These are phyloP conservation scores for Dorcus hopei DNA, from an alignment of 2,888 invertebrate genomes.

Conservation along the genomic window DNA sequence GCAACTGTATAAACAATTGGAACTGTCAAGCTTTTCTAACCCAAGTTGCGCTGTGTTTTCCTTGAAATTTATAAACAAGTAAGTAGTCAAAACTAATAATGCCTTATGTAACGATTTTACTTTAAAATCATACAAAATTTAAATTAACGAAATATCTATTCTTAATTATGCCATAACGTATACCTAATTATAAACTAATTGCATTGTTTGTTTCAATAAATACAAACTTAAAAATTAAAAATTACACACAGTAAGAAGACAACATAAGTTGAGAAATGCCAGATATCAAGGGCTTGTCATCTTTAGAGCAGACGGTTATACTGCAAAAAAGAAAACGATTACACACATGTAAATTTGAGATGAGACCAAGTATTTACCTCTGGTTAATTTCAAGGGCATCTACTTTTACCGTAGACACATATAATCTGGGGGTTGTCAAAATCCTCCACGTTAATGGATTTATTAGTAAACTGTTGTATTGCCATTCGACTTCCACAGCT, in stretches of 20 bases:
- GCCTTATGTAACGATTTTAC: too few relatives aligned
- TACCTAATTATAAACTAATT: not conserved
- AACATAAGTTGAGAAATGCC: conserved; percentile 56
- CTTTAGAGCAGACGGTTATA: conserved; percentile 67
- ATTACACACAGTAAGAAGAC: conserved; percentile 42
- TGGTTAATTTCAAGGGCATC: conserved; percentile 69
- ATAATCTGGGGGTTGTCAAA: conserved; percentile 69
- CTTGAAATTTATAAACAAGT: too few relatives aligned
- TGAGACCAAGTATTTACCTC: conserved; percentile 44
- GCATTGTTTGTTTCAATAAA: not conserved
- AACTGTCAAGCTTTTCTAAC: too few relatives aligned
- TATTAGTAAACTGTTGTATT: conserved; percentile 71
- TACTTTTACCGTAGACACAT: conserved; percentile 67
- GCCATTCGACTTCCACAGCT: conserved; percentile 72
- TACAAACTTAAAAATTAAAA: not conserved
- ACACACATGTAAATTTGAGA: too few relatives aligned
- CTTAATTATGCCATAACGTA: too few relatives aligned
- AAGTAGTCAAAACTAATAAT: too few relatives aligned
- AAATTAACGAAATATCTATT: too few relatives aligned
- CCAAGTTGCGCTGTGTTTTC: too few relatives aligned
- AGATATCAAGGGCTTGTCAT: conserved; percentile 63
- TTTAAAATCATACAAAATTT: too few relatives aligned
- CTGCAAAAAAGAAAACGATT: conserved; percentile 50
- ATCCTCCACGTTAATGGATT: conserved; percentile 84
- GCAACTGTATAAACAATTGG: too few relatives aligned